Percentiles rank a stretch among this genome's conserved stretches.
Conservation (phyloP, 2,797 vertebrate genomes). For the Sebastes trivittatus region DNA sequence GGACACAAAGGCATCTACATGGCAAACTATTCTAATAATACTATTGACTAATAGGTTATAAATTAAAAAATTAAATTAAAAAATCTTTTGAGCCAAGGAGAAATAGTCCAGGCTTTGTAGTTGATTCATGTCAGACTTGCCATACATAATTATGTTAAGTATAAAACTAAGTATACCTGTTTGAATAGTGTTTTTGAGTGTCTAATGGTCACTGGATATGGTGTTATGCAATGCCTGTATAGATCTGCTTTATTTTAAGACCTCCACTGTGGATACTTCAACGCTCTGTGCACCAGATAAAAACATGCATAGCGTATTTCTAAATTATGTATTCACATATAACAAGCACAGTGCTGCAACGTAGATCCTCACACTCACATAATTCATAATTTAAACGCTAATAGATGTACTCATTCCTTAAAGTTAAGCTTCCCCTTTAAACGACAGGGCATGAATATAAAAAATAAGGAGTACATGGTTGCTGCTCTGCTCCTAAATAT, state of each 20-base stretch:
- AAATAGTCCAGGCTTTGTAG: neutral
- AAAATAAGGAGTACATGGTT: neutral
- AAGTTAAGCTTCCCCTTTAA: constrained; percentile 4
- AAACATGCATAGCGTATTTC: constrained; percentile 16
- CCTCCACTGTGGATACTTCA: neutral
- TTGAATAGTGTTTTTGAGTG: neutral
- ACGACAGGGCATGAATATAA: neutral
- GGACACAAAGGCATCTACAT: neutral
- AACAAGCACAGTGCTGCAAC: constrained; percentile 21
- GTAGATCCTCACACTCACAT: constrained; percentile 37
- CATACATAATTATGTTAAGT: neutral
- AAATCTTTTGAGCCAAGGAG: neutral
- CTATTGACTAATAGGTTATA: neutral
- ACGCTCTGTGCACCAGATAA: constrained; percentile 8
- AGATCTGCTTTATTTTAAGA: neutral
- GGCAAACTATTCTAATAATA: neutral
- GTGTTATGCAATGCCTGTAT: neutral
- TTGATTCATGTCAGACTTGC: neutral
- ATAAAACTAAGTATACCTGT: neutral
- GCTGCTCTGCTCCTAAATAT: neutral
- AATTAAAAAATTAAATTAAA: neutral
- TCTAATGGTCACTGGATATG: neutral
- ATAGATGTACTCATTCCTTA: constrained; percentile 39
- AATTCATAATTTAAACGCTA: constrained; percentile 66
- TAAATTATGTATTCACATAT: constrained; percentile 60